These are phyloP conservation scores for Epinotia nisella DNA, from an alignment of 2,888 invertebrate genomes.

Conservation along the genomic window DNA sequence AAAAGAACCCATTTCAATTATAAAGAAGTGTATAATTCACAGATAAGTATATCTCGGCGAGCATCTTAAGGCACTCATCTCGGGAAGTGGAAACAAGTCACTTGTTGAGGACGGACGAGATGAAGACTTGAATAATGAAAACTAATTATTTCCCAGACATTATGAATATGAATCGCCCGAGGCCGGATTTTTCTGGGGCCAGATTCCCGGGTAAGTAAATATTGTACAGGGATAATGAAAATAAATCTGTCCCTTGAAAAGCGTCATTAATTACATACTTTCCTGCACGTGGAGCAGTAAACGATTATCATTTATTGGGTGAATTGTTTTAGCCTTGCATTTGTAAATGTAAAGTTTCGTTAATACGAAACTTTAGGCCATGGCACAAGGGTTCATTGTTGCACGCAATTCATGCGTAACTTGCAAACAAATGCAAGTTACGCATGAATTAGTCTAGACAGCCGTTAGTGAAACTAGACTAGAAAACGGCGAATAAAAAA, in stretches of 20 bases:
- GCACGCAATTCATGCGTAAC: too few relatives aligned
- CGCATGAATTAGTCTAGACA: too few relatives aligned
- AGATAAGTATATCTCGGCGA: not conserved
- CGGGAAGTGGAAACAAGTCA: too few relatives aligned
- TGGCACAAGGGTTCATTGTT: too few relatives aligned
- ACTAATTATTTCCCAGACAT: slow-evolving; percentile 67
- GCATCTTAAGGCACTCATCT: slow-evolving; percentile 1
- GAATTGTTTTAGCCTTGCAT: not conserved
- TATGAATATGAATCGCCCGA: slow-evolving; percentile 66
- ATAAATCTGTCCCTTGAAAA: slow-evolving; percentile 53
- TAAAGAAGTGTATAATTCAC: not conserved
- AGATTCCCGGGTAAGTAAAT: slow-evolving; percentile 33
- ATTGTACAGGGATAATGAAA: slow-evolving; percentile 55
- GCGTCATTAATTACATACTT: slow-evolving; percentile 51
- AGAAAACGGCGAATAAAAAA: too few relatives aligned
- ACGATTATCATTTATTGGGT: slow-evolving; percentile 18
- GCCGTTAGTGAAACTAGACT: too few relatives aligned
- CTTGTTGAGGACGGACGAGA: slow-evolving; percentile 30
- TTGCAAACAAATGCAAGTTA: too few relatives aligned
- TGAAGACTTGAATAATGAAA: slow-evolving; percentile 60
- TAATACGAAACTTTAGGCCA: too few relatives aligned
- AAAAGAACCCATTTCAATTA: not conserved
- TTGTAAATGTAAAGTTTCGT: too few relatives aligned
- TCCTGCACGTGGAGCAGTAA: slow-evolving; percentile 45
- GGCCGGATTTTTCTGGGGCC: slow-evolving; percentile 55